Evolutionary conservation across 2,113 vertebrate species (phyloP).

Genomic region (Paramisgurnus dabryanus): DNA sequence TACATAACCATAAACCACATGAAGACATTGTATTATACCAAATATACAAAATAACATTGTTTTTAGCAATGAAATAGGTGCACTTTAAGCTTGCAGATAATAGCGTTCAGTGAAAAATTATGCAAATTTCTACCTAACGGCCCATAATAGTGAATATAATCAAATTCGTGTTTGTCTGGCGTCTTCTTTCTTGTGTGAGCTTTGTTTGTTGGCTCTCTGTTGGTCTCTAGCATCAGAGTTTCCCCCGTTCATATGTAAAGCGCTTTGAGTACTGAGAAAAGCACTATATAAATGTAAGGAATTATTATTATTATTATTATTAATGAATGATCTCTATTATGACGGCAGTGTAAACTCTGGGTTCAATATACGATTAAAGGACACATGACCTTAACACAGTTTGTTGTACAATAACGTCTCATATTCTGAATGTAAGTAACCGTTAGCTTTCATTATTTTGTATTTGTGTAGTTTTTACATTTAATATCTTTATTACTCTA

Average conservation of each 20-base stretch:
- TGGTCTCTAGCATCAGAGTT: too few species aligned
- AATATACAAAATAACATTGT: too few species aligned
- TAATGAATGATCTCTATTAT: background rate
- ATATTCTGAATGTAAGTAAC: constrained; percentile 76
- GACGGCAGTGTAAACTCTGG: too few species aligned
- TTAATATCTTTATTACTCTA: constrained; percentile 53
- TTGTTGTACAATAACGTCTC: constrained; percentile 13
- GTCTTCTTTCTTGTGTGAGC: background rate
- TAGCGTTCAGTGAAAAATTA: background rate
- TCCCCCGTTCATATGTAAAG: too few species aligned
- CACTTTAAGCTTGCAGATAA: constrained; percentile 10
- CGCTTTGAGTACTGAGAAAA: too few species aligned
- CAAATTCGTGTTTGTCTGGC: background rate
- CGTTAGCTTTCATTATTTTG: constrained; percentile 63
- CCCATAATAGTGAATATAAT: background rate
- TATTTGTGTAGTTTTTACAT: constrained; percentile 43
- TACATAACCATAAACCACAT: too few species aligned
- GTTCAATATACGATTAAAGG: too few species aligned
- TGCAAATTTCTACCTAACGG: constrained; percentile 10
- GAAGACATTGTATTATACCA: too few species aligned
- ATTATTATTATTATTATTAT: too few species aligned
- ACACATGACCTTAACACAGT: too few species aligned
- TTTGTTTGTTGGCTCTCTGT: background rate
- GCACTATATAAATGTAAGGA: too few species aligned
- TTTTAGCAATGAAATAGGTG: too few species aligned